These are phyloP conservation scores for Episyrphus balteatus DNA, from an alignment of 1,140 invertebrate genomes.

Conservation along the genomic window DNA sequence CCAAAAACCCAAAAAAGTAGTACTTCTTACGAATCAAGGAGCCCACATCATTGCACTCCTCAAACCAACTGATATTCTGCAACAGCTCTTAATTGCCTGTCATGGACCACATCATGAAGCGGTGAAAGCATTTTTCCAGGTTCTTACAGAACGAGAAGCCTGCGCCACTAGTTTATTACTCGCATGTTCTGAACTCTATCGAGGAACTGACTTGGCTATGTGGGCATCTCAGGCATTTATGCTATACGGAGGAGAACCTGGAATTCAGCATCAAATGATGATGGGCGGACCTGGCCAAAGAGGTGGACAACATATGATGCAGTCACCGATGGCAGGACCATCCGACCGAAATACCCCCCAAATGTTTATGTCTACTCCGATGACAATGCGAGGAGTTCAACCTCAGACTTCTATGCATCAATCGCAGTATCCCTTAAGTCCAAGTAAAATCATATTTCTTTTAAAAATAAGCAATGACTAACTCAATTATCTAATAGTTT, in stretches of 20 bases:
- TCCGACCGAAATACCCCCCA: conserved; percentile 8
- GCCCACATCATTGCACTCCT: conserved; percentile 73
- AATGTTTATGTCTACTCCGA: conserved; percentile 33
- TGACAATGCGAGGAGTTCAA: conserved; percentile 11
- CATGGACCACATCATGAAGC: conserved; percentile 74
- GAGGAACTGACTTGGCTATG: conserved; percentile 63
- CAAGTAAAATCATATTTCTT: too few species aligned
- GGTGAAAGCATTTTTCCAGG: conserved; percentile 74
- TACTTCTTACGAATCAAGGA: conserved; percentile 77
- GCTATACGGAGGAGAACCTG: conserved; percentile 72
- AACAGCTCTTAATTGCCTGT: conserved; percentile 66
- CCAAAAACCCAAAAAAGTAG: conserved; percentile 61
- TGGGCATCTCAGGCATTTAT: conserved; percentile 89
- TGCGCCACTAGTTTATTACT: conserved; percentile 80
- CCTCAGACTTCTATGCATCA: conserved; percentile 5
- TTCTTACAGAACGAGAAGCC: conserved; percentile 73
- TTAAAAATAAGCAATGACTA: too few species aligned
- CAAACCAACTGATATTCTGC: conserved; percentile 74
- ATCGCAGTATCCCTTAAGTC: conserved; percentile 20
- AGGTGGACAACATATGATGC: neutral
- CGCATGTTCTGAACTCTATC: conserved; percentile 59
- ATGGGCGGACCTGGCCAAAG: neutral
- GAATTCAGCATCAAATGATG: conserved; percentile 15
- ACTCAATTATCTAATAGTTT: neutral
- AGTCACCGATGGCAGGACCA: neutral